phyloP scores from a whole-genome alignment of 1,140 invertebrate genomes.

The Drosophila virilis region DNA sequence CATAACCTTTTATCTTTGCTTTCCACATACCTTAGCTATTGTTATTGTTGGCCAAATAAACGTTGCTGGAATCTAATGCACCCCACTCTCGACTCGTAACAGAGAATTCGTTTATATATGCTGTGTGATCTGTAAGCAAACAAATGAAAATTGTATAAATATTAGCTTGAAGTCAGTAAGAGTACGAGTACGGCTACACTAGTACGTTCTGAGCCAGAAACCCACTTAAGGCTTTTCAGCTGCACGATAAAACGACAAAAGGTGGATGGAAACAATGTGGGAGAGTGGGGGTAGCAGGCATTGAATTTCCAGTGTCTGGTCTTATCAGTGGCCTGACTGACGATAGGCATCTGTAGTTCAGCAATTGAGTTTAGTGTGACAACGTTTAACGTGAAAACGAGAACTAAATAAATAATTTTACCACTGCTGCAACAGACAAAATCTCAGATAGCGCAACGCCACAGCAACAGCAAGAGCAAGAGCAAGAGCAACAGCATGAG shows the following conservation, averaged over 20 bases:
- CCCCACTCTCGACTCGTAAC: constrained; percentile 21
- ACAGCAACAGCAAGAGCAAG: constrained; percentile 7
- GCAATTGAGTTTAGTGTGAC: constrained; percentile 81
- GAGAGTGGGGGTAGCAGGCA: neutral
- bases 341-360: constrained; percentile 44
- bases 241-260: constrained; percentile 30
- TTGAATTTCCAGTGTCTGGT: constrained; percentile 31
- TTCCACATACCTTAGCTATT: constrained; percentile 69
- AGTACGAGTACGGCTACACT: neutral
- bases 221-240: constrained; percentile 66
- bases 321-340: constrained; percentile 49
- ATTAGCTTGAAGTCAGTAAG: constrained; percentile 43
- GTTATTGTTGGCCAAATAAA: constrained; percentile 39
- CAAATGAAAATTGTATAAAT: constrained; percentile 78
- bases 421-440: constrained; percentile 38
- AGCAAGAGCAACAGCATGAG: neutral
- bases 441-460: constrained; percentile 42
- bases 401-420: constrained; percentile 82
- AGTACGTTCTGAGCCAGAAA: constrained; percentile 65
- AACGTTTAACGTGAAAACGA: constrained; percentile 81
- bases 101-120: constrained; percentile 20
- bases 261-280: neutral
- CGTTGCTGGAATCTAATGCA: constrained; percentile 20
- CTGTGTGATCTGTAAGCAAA: constrained; percentile 67
- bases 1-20: constrained; percentile 57